Conservation (phyloP, 2,113 vertebrate species). For the Redunca redunca region DNA sequence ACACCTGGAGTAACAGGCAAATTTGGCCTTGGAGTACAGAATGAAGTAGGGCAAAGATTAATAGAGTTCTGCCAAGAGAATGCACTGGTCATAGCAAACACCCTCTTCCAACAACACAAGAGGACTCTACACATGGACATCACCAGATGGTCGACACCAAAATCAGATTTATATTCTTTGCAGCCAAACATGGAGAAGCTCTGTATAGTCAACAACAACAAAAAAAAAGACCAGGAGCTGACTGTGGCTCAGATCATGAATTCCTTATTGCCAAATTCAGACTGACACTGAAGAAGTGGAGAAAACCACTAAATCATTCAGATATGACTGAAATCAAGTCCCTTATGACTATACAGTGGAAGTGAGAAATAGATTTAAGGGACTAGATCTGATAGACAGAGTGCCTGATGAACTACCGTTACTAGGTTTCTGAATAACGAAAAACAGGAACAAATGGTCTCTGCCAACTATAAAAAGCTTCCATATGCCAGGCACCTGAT, state of each 20-base stretch:
- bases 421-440: background rate
- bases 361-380: background rate
- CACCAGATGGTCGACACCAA: too few relatives aligned
- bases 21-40: too few relatives aligned
- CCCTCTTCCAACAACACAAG: too few relatives aligned
- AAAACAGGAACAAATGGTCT: conserved; percentile 2
- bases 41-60: too few relatives aligned
- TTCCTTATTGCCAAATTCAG: background rate
- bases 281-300: background rate
- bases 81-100: too few relatives aligned
- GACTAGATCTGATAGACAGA: background rate
- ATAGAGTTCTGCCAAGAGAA: too few relatives aligned
- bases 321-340: background rate
- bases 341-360: background rate
- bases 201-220: background rate
- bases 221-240: background rate
- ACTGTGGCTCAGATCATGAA: background rate
- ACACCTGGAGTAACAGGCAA: background rate
- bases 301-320: background rate
- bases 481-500: background rate
- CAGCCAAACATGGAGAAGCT: background rate
- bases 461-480: background rate
- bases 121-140: too few relatives aligned
- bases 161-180: background rate
- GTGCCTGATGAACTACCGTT: background rate